Base-by-base conservation (phyloP, 2,113 vertebrate genomes). In the Sebastes schlegelii region DNA sequence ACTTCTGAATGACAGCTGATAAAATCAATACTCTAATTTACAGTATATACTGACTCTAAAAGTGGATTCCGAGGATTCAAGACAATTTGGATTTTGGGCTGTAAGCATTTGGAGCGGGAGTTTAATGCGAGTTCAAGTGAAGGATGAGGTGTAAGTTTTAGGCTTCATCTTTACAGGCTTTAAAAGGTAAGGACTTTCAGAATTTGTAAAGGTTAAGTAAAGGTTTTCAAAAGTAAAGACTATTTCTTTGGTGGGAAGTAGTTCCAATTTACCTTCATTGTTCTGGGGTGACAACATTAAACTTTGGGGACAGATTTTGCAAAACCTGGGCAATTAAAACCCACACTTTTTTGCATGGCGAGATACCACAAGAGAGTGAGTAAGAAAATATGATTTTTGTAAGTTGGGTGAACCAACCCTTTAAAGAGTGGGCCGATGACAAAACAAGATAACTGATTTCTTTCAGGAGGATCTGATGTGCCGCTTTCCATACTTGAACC, bases 131-230 rank as follows among this genome's bases (percentile, higher is more conserved):
- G 5, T 70, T 42, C 42, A 69, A 61, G 68, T 73, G 51, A 87
- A 57, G 74, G 61, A 73, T 65, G 68, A 85, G 14, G 21, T 79
- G 43, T 45, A 14, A 52, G 79, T 69, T 83, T 57, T 57, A 74
- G 34, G 8, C 51, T 70, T 77, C 46, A 45, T 49, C 42, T 74
- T n/a, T 10, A 8, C n/a, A 48, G 4, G 5, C 17, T 63, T 82
- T 71, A 51, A 61, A 83, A 91, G 90, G 89, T 93, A 91, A 90
- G 87, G 6, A 84, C 34, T 34, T 34, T 34, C 34, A 34, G 34
- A 34, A 26, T 26, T 3, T 26, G 26, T 26, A 26, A 26, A 26
- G 26, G 26, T 26, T 26, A 26, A 26, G 26, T 26, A 26, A 26
- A 26, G 26, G 26, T 26, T 26, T 26, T 26, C 26, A 65, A 8